Base-by-base conservation (phyloP, 2,888 invertebrate genomes). In the Eupithecia pulchellata region DNA sequence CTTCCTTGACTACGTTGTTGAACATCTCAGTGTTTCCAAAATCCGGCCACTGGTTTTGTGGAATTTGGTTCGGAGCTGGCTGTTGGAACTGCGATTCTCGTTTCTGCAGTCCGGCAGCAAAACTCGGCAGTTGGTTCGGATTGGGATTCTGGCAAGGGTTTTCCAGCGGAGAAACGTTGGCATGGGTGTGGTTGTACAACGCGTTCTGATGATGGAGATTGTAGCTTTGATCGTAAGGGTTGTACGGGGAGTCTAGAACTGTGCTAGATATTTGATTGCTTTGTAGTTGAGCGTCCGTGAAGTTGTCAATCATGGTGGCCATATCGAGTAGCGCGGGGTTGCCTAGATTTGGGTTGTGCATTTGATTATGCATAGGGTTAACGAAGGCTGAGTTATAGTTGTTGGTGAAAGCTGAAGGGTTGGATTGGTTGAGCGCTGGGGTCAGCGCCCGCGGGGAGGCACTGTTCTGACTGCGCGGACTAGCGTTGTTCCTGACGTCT, bases 221-320 rank as follows among this genome's bases (percentile, higher is more conserved):
- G 77, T 95, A 96, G 81, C 94, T 95, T 83, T 96, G 96, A 74
- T 96, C 96, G 61, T 96, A 95, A 34, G 95, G 89, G 77, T 94
- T 94, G 77, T 96, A 95, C 13, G 96, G 96, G 4, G 96, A 96
- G 84, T 97, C 97, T 79, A 97, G 89, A 6, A 97, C 97, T 17
- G 97, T 98, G 83, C 97, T 97, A 52, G 97, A 97, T 77, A 97
- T 97, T 89, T 97, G 97, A 84, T 97, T 97, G 84, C 97, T 97
- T 89, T 98, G 97, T 39, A 98, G 89, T 83, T 97, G 97, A 25
- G 96, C 96, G 82, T 97, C 96, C 42, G 96, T 96, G 89, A 97
- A 97, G 79, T 96, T 96, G 77, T 97, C 97, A 75, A 97, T 96
- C 96, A 97, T 97, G 8, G 96, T 95, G 47, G 96, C 96, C 96